Evolutionary conservation across 2,113 vertebrate species (phyloP).

Genomic region (Heterotis niloticus): DNA sequence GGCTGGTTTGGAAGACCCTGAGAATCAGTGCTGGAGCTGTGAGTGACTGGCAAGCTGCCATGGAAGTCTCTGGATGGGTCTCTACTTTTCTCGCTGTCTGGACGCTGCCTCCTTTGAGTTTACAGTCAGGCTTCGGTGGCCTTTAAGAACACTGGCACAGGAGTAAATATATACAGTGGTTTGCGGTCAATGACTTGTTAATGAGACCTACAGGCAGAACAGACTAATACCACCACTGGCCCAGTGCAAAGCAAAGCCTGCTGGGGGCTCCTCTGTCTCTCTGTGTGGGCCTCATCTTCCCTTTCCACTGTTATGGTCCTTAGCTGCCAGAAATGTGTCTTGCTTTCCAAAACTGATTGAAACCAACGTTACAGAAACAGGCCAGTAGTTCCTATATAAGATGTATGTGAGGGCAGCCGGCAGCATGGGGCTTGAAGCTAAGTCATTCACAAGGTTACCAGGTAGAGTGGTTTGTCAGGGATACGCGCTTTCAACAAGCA

Average conservation of each 20-base stretch:
- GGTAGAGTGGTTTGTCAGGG: no score
- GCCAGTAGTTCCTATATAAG: no score
- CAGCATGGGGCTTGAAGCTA: no score
- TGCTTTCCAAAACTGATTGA: no score
- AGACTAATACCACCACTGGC: not conserved
- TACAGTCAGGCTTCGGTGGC: no score
- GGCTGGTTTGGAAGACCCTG: not conserved
- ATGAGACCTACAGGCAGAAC: constrained; percentile 11
- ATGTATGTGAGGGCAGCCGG: no score
- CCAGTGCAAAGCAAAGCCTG: not conserved
- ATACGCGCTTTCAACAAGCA: no score
- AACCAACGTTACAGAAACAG: no score
- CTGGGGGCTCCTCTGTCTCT: not conserved
- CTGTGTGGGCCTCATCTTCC: not conserved
- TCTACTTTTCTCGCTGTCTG: not conserved
- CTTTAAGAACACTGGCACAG: no score
- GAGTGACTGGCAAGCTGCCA: not conserved
- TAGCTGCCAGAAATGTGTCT: no score
- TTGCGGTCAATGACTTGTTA: constrained; percentile 22
- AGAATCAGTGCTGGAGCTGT: not conserved
- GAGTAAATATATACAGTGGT: not conserved
- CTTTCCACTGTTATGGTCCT: not conserved
- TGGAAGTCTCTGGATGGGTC: constrained; percentile 18
- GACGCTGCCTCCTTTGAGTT: no score
- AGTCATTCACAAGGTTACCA: no score